Conservation (phyloP, 2,797 vertebrate genomes). For the Simalia tracyae region DNA sequence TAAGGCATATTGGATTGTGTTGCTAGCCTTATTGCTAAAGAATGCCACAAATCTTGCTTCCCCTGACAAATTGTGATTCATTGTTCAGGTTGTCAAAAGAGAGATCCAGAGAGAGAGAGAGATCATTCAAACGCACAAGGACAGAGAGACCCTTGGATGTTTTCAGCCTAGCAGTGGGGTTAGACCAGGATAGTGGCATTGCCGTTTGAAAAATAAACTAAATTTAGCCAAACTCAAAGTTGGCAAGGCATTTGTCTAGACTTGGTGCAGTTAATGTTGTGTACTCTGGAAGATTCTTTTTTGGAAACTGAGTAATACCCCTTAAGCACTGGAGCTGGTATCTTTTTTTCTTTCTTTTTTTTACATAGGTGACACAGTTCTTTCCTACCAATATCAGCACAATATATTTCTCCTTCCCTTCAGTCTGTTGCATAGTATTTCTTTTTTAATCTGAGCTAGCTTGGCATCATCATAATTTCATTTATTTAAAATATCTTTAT, state of each 20-base stretch:
- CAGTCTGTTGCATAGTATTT: not conserved
- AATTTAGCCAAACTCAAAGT: not conserved
- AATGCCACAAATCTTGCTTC: not conserved
- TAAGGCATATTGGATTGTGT: not conserved
- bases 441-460: not conserved
- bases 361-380: not conserved
- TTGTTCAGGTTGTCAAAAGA: not conserved
- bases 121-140: not conserved
- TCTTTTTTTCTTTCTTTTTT: not conserved
- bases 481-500: not conserved
- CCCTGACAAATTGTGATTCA: not conserved
- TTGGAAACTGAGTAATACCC: not conserved
- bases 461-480: not conserved
- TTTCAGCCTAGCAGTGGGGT: not conserved
- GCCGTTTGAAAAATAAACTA: not conserved
- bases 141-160: not conserved
- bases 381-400: not conserved
- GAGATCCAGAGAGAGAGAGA: not conserved
- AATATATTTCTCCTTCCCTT: no score
- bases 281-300: not conserved
- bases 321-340: not conserved
- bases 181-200: not conserved
- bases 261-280: not conserved
- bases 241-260: not conserved
- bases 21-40: not conserved